Base-by-base conservation (phyloP, 2,888 invertebrate genomes). In the Odiellus spinosus region DNA sequence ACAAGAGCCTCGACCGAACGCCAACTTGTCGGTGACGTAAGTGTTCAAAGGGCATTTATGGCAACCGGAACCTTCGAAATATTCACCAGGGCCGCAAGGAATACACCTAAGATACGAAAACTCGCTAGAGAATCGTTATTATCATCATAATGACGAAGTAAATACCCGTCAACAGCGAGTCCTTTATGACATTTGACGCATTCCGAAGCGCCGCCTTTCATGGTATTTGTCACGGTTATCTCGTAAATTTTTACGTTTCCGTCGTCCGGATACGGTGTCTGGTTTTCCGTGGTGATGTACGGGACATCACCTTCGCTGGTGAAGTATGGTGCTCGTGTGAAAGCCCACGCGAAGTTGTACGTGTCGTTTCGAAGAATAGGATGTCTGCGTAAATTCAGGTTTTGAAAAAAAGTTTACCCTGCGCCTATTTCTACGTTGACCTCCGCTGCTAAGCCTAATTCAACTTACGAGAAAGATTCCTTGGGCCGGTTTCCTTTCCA, bases 161-260 rank as follows among this genome's bases (percentile, higher is more conserved):
- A 45, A 51, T 49, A 64, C 64, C 63, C 63, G 26, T 63, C 58
- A 12, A 59, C 53, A 32, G 59, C 54, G 47, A 59, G 58, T 12
- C 64, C 71, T 52, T 67, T 63, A 1, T 66, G 69, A 59, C 72
- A 72, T 10, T 61, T 62, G 5, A 67, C 60, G 55, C 75, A 75
- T 4, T 59, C 58, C n/a, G 69, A 68, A 1, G 74, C 74, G n/a
- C 74, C 74, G 32, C 69, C 68, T 38, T 65, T 63, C 14, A 70
- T 56, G 0, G 71, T 71, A 57, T 75, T 74, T 3, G 72, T 71
- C 6, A 75, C 67, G 52, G 69, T 68, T 42, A 76, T 65, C 33
- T 65, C 63, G 60, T 65, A 73, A 45, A 75, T 69, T 48, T 65
- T 64, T 11, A 71, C 73, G 15, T 36, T 10, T 15, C 17, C 38